Base-by-base conservation (phyloP, 1,140 invertebrate species). In the Himalopsyche phryganea region DNA sequence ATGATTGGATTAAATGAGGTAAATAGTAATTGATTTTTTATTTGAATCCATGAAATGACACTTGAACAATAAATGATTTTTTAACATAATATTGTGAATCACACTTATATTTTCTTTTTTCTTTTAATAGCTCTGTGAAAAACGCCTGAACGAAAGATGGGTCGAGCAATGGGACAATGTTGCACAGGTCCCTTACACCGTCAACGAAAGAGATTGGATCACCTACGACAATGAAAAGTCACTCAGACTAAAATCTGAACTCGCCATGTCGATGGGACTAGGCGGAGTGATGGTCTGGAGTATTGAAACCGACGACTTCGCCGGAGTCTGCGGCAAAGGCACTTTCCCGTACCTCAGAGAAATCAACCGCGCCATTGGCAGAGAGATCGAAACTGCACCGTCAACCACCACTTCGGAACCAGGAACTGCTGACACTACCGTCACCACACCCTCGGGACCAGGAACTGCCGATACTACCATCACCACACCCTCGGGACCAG, bases 1-100 rank as follows among this genome's bases (percentile, higher is more conserved):
- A 79, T 81, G 23, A 75, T 90, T 44, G 85, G 89, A 15, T 95
- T 89, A 67, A 89, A 92, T 67, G 91, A 94, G 66, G 76, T 84
- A 57, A 52, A 45, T 7, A 18, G 17, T 46, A n/a, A n/a, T n/a
- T n/a, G n/a, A n/a, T n/a, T n/a, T n/a, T n/a, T n/a, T n/a, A n/a
- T n/a, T n/a, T n/a, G n/a, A n/a, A n/a, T n/a, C n/a, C n/a, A n/a
- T n/a, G n/a, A n/a, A n/a, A n/a, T n/a, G n/a, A n/a, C n/a, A n/a
- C n/a, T n/a, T n/a, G n/a, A n/a, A n/a, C n/a, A n/a, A n/a, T n/a
- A n/a, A n/a, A n/a, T n/a, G n/a, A n/a, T n/a, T n/a, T n/a, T n/a
- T n/a, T n/a, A n/a, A n/a, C n/a, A n/a, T n/a, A n/a, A n/a, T n/a
- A n/a, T n/a, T n/a, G n/a, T n/a, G n/a, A n/a, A n/a, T n/a, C n/a